Percentiles rank a stretch among this genome's conserved stretches.
phyloP scores from a whole-genome alignment of 2,113 vertebrate species.

The Python bivittatus region DNA sequence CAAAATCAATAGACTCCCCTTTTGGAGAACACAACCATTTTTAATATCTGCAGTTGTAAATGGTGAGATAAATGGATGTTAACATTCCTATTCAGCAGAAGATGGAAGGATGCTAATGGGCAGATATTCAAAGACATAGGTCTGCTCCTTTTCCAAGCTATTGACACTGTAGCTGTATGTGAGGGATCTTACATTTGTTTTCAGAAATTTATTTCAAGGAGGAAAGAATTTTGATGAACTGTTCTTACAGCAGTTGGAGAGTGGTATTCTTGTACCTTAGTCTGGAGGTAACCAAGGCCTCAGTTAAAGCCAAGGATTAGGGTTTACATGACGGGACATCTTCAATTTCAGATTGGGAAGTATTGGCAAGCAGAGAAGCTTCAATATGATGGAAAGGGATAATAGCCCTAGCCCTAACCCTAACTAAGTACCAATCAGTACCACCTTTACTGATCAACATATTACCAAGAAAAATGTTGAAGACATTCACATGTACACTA shows the following conservation, averaged over 20 bases:
- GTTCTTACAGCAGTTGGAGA: not conserved
- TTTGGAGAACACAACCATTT: slow-evolving; percentile 37
- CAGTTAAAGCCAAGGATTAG: not conserved
- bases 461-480: not conserved
- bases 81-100: not conserved
- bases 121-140: not conserved
- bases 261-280: not conserved
- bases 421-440: not conserved
- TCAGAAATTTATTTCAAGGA: slow-evolving; percentile 34
- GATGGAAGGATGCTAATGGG: not conserved
- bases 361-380: not conserved
- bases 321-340: not conserved
- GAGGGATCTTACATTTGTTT: not conserved
- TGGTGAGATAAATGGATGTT: slow-evolving; percentile 34
- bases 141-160: not conserved
- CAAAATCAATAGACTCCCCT: slow-evolving; percentile 24
- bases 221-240: not conserved
- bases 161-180: not conserved
- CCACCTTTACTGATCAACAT: not conserved
- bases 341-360: not conserved
- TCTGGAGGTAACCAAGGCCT: not conserved
- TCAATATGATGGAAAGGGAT: not conserved
- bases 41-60: slow-evolving; percentile 23
- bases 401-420: not conserved
- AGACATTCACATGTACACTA: not conserved